Conservation (phyloP, 2,888 invertebrate species). For the Phasia obesa region DNA sequence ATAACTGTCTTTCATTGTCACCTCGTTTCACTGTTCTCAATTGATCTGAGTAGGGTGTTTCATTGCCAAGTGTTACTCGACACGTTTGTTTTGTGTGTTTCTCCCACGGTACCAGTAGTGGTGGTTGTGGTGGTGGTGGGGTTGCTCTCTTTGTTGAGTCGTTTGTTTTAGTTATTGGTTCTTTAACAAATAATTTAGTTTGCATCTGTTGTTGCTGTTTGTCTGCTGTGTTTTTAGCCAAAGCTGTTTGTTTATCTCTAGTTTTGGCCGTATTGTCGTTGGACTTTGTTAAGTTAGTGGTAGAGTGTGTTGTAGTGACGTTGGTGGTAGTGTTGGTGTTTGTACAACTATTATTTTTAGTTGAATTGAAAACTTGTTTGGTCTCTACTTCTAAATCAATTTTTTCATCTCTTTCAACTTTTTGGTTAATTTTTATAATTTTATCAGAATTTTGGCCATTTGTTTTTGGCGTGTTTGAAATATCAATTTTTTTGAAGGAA, state of each 20-base stretch:
- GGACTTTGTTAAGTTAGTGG: slow-evolving; percentile 32
- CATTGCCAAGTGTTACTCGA: slow-evolving; percentile 25
- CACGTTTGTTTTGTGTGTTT: slow-evolving; percentile 9
- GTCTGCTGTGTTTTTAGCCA: slow-evolving; percentile 63
- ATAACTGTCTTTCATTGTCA: slow-evolving; percentile 63
- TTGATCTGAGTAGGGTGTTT: slow-evolving; percentile 45
- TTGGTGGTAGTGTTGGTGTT: slow-evolving; percentile 18
- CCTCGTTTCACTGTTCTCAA: slow-evolving; percentile 38
- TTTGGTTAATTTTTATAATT: slow-evolving; percentile 27
- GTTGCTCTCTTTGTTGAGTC: slow-evolving; percentile 34
- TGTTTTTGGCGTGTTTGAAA: not conserved
- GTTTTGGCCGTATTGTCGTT: slow-evolving; percentile 49
- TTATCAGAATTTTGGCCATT: slow-evolving; percentile 26
- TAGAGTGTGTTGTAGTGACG: slow-evolving; percentile 28
- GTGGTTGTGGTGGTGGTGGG: slow-evolving; percentile 18
- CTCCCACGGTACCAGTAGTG: slow-evolving; percentile 31
- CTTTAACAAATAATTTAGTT: slow-evolving; percentile 65
- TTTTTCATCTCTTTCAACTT: slow-evolving; percentile 53
- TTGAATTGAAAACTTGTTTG: slow-evolving; percentile 70
- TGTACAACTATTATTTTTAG: slow-evolving; percentile 60
- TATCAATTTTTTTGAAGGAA: slow-evolving; percentile 27
- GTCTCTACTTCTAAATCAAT: slow-evolving; percentile 67
- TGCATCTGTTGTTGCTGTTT: slow-evolving; percentile 67
- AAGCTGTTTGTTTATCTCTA: slow-evolving; percentile 67
- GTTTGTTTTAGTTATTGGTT: slow-evolving; percentile 72